Percentiles rank a stretch among this genome's conserved stretches.
Evolutionary conservation across 2,113 vertebrate species (phyloP).

Genomic region (Nibea albiflora): DNA sequence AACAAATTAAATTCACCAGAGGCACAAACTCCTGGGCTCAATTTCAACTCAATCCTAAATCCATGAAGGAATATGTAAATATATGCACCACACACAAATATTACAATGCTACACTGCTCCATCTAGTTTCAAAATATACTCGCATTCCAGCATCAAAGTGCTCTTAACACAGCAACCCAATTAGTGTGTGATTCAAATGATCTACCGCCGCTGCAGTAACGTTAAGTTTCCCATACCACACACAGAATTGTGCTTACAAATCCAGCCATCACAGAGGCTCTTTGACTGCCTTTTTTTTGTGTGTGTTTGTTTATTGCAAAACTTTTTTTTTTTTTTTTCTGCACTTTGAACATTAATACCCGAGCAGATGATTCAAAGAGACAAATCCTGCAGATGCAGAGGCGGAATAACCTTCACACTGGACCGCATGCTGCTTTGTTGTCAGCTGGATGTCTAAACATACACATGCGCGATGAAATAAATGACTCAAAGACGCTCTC

Average conservation of each 20-base stretch:
- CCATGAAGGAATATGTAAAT: constrained; percentile 80
- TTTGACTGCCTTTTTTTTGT: constrained; percentile 23
- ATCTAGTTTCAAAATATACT: constrained; percentile 60
- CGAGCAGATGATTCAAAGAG: not conserved
- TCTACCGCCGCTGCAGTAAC: constrained; percentile 40
- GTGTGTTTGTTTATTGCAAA: constrained; percentile 39
- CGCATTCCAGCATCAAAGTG: constrained; percentile 58
- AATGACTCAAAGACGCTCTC: not conserved
- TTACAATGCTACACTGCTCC: constrained; percentile 64
- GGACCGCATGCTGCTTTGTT: constrained; percentile 22
- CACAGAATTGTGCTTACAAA: constrained; percentile 48
- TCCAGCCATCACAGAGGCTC: constrained; percentile 24
- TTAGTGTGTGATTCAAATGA: constrained; percentile 60
- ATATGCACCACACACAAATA: constrained; percentile 68
- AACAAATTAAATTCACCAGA: constrained; percentile 80
- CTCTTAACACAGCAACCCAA: constrained; percentile 48
- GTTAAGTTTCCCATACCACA: constrained; percentile 31
- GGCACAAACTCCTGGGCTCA: constrained; percentile 78
- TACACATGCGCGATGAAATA: not conserved
- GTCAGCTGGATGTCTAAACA: constrained; percentile 24
- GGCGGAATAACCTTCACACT: constrained; percentile 22
- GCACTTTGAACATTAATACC: constrained; percentile 22
- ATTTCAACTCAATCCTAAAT: constrained; percentile 79
- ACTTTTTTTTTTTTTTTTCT: not conserved
- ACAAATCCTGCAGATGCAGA: constrained; percentile 22